These are phyloP conservation scores for Muntiacus muntjak DNA, from an alignment of 2,113 vertebrate genomes.

Conservation along the genomic window DNA sequence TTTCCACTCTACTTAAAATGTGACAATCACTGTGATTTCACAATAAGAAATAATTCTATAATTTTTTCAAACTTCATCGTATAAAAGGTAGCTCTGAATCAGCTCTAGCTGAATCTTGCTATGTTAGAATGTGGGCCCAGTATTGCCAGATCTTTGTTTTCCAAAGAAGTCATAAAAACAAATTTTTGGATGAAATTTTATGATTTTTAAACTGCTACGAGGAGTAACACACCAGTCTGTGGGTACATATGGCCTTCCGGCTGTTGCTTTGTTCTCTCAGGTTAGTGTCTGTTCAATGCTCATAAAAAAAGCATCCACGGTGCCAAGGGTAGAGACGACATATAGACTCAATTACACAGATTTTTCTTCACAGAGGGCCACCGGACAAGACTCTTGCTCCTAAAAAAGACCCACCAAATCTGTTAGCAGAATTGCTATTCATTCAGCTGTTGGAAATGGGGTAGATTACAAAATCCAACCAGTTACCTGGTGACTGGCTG, in stretches of 20 bases:
- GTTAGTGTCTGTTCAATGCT: not conserved
- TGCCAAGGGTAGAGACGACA: not conserved
- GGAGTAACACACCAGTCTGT: not conserved
- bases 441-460: not conserved
- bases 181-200: not conserved
- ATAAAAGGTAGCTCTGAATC: not conserved
- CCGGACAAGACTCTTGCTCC: not conserved
- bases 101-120: not conserved
- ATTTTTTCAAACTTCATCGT: not conserved
- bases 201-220: not conserved
- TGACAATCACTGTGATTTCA: not conserved
- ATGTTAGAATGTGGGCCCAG: not conserved
- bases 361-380: not conserved
- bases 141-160: not conserved
- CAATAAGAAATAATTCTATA: constrained; percentile 1
- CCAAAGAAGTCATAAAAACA: not conserved
- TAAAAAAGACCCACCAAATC: not conserved
- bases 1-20: not conserved
- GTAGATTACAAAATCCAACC: not conserved
- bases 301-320: not conserved
- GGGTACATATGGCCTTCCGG: not conserved
- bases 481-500: not conserved
- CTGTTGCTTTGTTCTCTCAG: not conserved
- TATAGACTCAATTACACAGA: not conserved
- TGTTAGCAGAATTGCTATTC: not conserved